A percentile compares a stretch with the other conserved stretches of the same genome.
These are phyloP conservation scores for Sylvia atricapilla DNA, from an alignment of 2,113 vertebrate genomes.

Conservation along the genomic window DNA sequence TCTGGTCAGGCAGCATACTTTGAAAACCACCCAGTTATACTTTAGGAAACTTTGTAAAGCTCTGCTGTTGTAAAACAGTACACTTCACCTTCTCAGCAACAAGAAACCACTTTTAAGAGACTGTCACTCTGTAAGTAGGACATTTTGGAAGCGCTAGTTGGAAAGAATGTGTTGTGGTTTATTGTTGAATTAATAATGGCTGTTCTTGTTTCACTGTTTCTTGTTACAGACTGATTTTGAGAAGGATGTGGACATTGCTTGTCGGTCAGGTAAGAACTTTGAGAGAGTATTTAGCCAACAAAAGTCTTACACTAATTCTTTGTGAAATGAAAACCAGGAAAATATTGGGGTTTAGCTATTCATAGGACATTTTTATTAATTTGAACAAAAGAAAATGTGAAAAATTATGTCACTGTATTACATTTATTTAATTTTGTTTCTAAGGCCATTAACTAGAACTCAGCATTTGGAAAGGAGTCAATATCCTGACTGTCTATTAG, in stretches of 20 bases:
- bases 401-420: neutral
- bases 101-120: conserved; percentile 49
- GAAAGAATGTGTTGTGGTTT: neutral
- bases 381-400: neutral
- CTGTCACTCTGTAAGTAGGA: conserved; percentile 42
- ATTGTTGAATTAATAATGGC: conserved; percentile 43
- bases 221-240: conserved; percentile 96
- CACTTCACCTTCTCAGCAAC: conserved; percentile 33
- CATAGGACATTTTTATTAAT: neutral
- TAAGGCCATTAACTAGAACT: neutral
- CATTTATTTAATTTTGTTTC: neutral
- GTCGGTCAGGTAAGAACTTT: conserved; percentile 91
- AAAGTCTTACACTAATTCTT: neutral
- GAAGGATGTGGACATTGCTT: conserved; percentile 99
- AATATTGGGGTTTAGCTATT: neutral
- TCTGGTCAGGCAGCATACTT: conserved; percentile 49
- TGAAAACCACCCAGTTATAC: conserved; percentile 53
- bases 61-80: conserved; percentile 59
- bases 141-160: neutral
- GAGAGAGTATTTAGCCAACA: neutral
- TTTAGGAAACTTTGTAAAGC: conserved; percentile 54
- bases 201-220: conserved; percentile 50
- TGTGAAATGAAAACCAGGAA: neutral
- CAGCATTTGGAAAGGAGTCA: neutral
- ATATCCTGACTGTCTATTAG: neutral